phyloP scores from a whole-genome alignment of 2,113 vertebrate species.

The Pteruthius melanotis region DNA sequence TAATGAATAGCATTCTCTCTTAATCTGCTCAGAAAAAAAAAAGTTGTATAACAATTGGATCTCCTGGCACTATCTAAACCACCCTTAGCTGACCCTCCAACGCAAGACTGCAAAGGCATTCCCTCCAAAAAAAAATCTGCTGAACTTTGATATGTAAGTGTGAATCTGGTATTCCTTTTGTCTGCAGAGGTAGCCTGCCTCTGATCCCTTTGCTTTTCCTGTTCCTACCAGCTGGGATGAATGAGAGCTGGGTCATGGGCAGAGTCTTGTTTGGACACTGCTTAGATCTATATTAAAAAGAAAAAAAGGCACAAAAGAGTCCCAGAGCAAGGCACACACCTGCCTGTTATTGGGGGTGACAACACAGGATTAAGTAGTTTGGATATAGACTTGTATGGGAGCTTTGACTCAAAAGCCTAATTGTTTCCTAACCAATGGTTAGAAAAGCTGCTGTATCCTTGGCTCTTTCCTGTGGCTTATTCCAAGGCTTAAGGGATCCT shows the following conservation, averaged over 20 bases:
- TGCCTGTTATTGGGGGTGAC: conserved; percentile 60
- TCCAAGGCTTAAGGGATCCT: conserved; percentile 54
- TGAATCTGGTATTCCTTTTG: not conserved
- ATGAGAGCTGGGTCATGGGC: not conserved
- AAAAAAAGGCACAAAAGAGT: conserved; percentile 1
- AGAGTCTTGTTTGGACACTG: conserved; percentile 27
- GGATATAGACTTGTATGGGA: conserved; percentile 51
- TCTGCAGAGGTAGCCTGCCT: not conserved
- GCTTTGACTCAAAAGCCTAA: conserved; percentile 54
- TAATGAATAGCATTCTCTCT: conserved; percentile 51
- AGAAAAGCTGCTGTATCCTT: conserved; percentile 60
- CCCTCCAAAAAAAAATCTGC: not conserved
- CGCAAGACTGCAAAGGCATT: not conserved
- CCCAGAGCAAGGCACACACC: conserved; percentile 47
- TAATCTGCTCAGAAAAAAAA: conserved; percentile 38
- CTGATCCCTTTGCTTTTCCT: not conserved
- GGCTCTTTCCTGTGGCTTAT: conserved; percentile 61
- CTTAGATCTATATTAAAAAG: not conserved
- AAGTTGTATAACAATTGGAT: conserved; percentile 57
- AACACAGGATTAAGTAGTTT: conserved; percentile 63
- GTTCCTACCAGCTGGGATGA: not conserved
- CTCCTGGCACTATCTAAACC: conserved; percentile 28
- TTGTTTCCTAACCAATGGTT: conserved; percentile 62
- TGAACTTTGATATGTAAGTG: not conserved
- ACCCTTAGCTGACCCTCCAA: conserved; percentile 12